Conservation (phyloP, 2,888 invertebrate genomes). For the Meloe dianella region DNA sequence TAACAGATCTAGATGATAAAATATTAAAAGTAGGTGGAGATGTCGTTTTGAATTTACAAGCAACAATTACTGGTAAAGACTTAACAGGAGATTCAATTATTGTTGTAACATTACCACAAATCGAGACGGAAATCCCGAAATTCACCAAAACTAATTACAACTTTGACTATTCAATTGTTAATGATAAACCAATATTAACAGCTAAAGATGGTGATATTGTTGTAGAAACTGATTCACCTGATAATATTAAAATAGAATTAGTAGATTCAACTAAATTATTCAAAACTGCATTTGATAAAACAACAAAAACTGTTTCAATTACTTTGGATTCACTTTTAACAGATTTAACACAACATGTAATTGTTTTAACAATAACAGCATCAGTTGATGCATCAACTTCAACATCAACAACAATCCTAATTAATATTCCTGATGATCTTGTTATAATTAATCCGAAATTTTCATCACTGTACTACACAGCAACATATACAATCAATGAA, state of each 20-base stretch:
- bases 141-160: constrained; percentile 58
- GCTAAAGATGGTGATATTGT: constrained; percentile 18
- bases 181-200: constrained; percentile 44
- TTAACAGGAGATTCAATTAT: background rate
- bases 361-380: constrained; percentile 15
- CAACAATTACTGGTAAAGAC: background rate
- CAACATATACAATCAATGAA: background rate
- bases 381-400: background rate
- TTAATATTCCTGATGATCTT: constrained; percentile 12
- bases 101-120: background rate
- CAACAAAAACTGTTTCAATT: constrained; percentile 9
- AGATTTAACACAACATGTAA: background rate
- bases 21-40: background rate
- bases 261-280: background rate
- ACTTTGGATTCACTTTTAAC: background rate
- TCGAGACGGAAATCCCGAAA: background rate
- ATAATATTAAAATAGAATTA: constrained; percentile 13
- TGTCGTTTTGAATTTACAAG: background rate
- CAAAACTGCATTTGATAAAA: background rate
- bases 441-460: constrained; percentile 1
- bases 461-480: background rate
- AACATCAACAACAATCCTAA: constrained; percentile 8
- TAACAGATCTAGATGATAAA: background rate
- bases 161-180: constrained; percentile 56
- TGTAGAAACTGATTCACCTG: constrained; percentile 5